phyloP scores from a whole-genome alignment of 2,797 vertebrate species.

The Perodicticus potto region DNA sequence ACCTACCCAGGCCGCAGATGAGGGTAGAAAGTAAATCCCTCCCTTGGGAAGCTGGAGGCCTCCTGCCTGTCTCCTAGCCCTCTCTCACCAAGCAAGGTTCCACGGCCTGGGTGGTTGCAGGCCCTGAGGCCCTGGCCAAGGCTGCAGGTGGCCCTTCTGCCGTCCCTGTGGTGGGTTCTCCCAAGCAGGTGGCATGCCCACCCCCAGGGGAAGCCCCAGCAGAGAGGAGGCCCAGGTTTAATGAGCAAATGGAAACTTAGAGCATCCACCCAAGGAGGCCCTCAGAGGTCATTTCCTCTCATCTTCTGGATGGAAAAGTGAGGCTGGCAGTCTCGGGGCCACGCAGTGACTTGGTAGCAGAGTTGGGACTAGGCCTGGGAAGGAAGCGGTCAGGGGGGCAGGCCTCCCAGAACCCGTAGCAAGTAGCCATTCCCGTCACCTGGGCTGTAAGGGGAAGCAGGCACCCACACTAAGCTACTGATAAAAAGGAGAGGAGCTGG shows the following conservation, averaged over 20 bases:
- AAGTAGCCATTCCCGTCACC: neutral
- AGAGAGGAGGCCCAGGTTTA: neutral
- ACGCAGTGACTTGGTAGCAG: neutral
- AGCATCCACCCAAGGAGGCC: neutral
- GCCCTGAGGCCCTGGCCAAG: neutral
- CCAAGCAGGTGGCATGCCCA: neutral
- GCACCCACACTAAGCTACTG: neutral
- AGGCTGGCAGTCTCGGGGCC: neutral
- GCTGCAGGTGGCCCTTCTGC: neutral
- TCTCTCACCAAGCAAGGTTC: neutral
- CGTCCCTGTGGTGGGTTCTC: neutral
- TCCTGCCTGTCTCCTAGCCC: neutral
- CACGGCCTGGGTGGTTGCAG: neutral
- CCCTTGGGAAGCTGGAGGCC: fast-evolving
- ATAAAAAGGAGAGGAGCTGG: neutral
- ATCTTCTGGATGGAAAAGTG: conserved; percentile 8
- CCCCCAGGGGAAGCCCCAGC: neutral
- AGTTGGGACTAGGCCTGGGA: neutral
- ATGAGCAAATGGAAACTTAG: conserved; percentile 27
- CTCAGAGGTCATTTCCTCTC: conserved; percentile 62
- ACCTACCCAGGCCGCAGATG: neutral
- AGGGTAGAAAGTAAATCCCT: neutral
- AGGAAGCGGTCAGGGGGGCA: neutral
- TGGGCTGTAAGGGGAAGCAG: neutral
- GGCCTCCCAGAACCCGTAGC: neutral